A percentile compares a stretch with the other conserved stretches of the same genome.
These are phyloP conservation scores for Pterophyllum scalare DNA, from an alignment of 2,113 vertebrate species.

Conservation along the genomic window DNA sequence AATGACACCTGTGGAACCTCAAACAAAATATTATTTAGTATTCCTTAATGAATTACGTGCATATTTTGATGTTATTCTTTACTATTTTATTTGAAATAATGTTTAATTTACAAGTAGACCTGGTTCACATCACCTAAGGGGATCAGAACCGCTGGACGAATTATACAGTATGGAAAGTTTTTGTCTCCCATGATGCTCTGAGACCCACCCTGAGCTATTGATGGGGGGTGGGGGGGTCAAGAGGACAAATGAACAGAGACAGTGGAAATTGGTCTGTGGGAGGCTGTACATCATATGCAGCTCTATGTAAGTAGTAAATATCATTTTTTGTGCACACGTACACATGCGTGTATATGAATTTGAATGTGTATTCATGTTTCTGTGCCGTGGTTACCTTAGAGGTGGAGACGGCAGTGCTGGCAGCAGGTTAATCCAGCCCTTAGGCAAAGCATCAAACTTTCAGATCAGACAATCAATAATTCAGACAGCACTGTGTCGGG, in stretches of 20 bases:
- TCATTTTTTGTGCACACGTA: conserved; percentile 10
- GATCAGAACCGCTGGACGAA: neutral
- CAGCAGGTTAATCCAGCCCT: conserved; percentile 81
- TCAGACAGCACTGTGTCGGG: conserved; percentile 77
- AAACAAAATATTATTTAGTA: too few species aligned
- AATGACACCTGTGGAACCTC: too few species aligned
- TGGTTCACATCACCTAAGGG: neutral
- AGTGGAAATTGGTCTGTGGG: conserved; percentile 3
- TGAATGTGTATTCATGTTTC: conserved; percentile 41
- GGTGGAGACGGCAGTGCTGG: conserved; percentile 42
- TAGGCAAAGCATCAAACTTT: conserved; percentile 81
- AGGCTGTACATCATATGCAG: conserved; percentile 8
- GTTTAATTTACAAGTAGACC: neutral
- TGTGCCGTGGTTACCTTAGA: conserved; percentile 52
- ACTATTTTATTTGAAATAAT: neutral
- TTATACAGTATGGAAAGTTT: neutral
- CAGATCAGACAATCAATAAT: conserved; percentile 82
- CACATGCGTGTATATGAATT: conserved; percentile 51
- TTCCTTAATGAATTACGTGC: too few species aligned
- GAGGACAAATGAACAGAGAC: conserved; percentile 28
- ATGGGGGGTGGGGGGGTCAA: conserved; percentile 1
- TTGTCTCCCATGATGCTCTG: neutral
- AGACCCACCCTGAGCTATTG: neutral
- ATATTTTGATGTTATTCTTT: neutral
- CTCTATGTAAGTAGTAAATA: conserved; percentile 6